These are phyloP conservation scores for Pipra filicauda DNA, from an alignment of 2,113 vertebrate genomes.

Conservation along the genomic window DNA sequence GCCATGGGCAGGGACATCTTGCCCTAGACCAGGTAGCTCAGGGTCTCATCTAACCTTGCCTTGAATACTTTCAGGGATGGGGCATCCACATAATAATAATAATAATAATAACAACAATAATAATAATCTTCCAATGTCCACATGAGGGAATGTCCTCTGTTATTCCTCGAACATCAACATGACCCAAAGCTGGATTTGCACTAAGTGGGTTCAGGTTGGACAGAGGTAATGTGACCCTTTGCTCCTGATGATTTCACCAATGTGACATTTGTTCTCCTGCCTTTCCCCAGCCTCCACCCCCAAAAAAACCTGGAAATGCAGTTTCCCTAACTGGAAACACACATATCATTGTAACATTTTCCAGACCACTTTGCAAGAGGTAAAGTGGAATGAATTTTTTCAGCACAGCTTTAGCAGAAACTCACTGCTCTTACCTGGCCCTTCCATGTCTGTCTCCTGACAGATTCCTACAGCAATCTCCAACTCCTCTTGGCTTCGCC, in stretches of 20 bases:
- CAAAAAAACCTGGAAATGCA: background rate
- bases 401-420: background rate
- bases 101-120: background rate
- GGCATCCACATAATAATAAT: background rate
- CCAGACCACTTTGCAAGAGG: background rate
- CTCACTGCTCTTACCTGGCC: background rate
- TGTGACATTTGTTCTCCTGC: background rate
- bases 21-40: background rate
- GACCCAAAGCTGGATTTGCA: background rate
- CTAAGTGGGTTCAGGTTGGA: background rate
- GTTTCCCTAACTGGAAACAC: background rate
- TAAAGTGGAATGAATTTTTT: background rate
- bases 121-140: background rate
- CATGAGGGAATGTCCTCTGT: background rate
- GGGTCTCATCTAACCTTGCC: background rate
- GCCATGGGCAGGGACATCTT: background rate
- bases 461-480: background rate
- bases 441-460: background rate
- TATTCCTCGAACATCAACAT: background rate
- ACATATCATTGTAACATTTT: background rate
- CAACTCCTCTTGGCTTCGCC: background rate
- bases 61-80: background rate
- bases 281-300: background rate
- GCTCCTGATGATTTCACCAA: background rate
- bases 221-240: background rate